Conservation (phyloP, 2,113 vertebrate genomes). For the Neopipo cinnamomea region DNA sequence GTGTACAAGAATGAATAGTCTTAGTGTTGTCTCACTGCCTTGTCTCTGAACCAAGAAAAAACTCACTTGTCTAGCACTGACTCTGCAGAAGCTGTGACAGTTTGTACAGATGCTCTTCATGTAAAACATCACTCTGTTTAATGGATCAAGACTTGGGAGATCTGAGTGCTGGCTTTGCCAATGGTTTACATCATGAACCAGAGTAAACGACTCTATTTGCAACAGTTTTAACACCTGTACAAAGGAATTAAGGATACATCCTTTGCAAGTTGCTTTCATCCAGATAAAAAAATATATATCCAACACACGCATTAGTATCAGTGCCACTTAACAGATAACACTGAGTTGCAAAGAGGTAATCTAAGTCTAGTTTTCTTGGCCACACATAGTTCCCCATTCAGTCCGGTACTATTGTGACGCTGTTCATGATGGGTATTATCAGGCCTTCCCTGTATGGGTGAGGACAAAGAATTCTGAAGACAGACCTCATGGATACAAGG, state of each 20-base stretch:
- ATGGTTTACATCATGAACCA: neutral
- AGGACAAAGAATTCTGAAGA: neutral
- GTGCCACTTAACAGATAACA: neutral
- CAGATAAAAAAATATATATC: neutral
- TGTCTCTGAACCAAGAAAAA: neutral
- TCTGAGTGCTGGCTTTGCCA: neutral
- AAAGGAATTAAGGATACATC: neutral
- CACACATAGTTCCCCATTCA: neutral
- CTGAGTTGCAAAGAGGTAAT: neutral
- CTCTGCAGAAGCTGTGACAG: neutral
- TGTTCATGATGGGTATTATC: neutral
- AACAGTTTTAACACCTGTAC: neutral
- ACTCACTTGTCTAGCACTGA: neutral
- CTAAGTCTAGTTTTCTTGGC: neutral
- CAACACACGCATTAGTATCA: neutral
- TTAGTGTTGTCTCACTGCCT: neutral
- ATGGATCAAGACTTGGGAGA: neutral
- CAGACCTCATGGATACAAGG: neutral
- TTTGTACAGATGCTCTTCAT: neutral
- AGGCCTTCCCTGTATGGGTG: neutral
- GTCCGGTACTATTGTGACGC: accelerated
- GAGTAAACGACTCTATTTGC: neutral
- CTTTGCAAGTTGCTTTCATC: neutral
- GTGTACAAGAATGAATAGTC: neutral
- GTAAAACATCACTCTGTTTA: neutral